These are phyloP conservation scores for Labeo rohita DNA, from an alignment of 2,113 vertebrate species.

Conservation along the genomic window DNA sequence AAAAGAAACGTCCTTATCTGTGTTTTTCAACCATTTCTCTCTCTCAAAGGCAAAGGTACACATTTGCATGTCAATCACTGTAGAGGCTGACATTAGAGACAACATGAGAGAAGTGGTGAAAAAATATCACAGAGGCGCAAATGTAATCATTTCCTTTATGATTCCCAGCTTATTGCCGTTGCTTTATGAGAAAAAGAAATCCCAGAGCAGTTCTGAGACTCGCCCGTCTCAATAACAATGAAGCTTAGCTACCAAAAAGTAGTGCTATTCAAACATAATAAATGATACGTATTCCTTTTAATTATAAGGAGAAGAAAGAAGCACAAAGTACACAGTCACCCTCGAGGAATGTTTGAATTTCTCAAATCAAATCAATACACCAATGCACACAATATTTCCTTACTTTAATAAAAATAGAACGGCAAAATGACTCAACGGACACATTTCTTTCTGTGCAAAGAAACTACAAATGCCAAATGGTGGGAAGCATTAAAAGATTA, in stretches of 20 bases:
- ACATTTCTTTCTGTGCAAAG: constrained; percentile 36
- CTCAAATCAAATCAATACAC: constrained; percentile 56
- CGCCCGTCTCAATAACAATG: constrained; percentile 48
- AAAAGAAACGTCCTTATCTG: constrained; percentile 51
- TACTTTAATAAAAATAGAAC: constrained; percentile 59
- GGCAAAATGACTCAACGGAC: constrained; percentile 44
- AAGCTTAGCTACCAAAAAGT: constrained; percentile 41
- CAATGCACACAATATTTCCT: constrained; percentile 37
- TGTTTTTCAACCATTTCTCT: constrained; percentile 50
- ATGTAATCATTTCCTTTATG: constrained; percentile 56
- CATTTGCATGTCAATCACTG: constrained; percentile 58
- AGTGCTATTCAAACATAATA: constrained; percentile 54
- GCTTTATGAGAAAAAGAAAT: constrained; percentile 48
- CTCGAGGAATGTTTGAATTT: constrained; percentile 50
- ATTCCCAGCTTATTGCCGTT: constrained; percentile 41
- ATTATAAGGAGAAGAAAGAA: constrained; percentile 49
- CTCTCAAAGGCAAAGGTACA: constrained; percentile 46
- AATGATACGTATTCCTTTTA: constrained; percentile 56
- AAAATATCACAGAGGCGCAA: constrained; percentile 46
- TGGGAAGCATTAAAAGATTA: constrained; percentile 35
- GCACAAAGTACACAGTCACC: constrained; percentile 36
- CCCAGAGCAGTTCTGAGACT: constrained; percentile 40
- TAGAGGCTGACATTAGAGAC: constrained; percentile 50
- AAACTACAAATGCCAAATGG: constrained; percentile 24
- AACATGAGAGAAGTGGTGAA: constrained; percentile 40